These are phyloP conservation scores for Drosophila carrolli DNA, from an alignment of 1,140 invertebrate species.

Conservation along the genomic window DNA sequence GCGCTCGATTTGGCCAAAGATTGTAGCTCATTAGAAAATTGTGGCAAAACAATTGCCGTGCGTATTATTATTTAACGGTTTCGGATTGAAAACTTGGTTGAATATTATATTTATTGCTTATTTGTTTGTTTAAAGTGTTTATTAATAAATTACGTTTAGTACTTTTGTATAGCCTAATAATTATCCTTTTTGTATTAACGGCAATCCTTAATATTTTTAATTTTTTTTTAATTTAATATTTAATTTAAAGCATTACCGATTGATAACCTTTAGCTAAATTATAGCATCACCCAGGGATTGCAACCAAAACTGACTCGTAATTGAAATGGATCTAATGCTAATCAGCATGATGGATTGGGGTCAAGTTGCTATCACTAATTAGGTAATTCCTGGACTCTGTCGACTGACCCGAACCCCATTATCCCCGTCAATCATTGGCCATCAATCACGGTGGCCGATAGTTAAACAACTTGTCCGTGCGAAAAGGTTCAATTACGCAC, in stretches of 20 bases:
- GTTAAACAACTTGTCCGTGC: slow-evolving; percentile 28
- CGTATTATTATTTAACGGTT: slow-evolving; percentile 10
- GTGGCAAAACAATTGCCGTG: slow-evolving; percentile 1
- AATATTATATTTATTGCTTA: background rate
- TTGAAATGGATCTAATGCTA: background rate
- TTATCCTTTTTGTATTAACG: too few relatives aligned
- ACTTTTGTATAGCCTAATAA: too few relatives aligned
- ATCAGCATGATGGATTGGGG: slow-evolving; percentile 22
- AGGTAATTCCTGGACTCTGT: slow-evolving; percentile 16
- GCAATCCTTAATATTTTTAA: too few relatives aligned
- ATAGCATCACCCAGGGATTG: background rate
- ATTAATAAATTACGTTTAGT: too few relatives aligned
- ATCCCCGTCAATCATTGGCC: slow-evolving; percentile 39
- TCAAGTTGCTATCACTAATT: slow-evolving; percentile 20
- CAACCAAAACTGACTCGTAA: background rate
- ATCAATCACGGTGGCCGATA: slow-evolving; percentile 34
- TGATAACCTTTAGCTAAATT: background rate
- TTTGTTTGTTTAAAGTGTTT: background rate
- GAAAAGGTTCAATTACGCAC: slow-evolving; percentile 49
- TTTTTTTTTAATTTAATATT: too few relatives aligned
- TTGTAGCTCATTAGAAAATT: slow-evolving; percentile 1
- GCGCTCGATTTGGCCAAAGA: slow-evolving; percentile 9
- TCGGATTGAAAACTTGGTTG: background rate
- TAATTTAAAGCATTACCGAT: background rate
- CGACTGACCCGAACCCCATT: background rate